Percentiles rank a stretch among this genome's conserved stretches.
phyloP scores from a whole-genome alignment of 2,888 invertebrate genomes.

The Aplocera efformata region DNA sequence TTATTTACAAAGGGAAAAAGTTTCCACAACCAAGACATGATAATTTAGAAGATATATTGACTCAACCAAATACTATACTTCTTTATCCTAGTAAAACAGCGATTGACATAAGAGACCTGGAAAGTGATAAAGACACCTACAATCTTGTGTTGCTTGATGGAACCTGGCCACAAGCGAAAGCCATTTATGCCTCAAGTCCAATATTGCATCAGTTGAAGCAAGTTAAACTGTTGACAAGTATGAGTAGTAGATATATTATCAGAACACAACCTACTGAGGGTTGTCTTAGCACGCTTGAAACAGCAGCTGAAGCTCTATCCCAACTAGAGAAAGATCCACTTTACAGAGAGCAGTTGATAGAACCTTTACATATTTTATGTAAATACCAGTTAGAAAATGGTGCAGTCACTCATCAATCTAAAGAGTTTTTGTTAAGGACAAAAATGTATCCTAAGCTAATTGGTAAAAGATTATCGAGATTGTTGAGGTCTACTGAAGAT shows the following conservation, averaged over 20 bases:
- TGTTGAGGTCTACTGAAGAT: slow-evolving; percentile 60
- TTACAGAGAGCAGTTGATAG: slow-evolving; percentile 84
- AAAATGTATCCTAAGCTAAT: slow-evolving; percentile 89
- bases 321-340: slow-evolving; percentile 86
- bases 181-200: slow-evolving; percentile 91
- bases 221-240: slow-evolving; percentile 87
- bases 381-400: slow-evolving; percentile 94
- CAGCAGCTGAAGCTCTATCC: slow-evolving; percentile 89
- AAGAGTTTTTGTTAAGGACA: slow-evolving; percentile 91
- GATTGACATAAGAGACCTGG: slow-evolving; percentile 81
- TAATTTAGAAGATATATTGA: slow-evolving; percentile 84
- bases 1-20: slow-evolving; percentile 89
- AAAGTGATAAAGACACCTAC: slow-evolving; percentile 76
- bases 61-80: slow-evolving; percentile 84
- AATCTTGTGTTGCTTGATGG: slow-evolving; percentile 94
- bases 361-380: slow-evolving; percentile 91
- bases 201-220: slow-evolving; percentile 87
- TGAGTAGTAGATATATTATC: slow-evolving; percentile 92
- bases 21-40: slow-evolving; percentile 87
- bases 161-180: slow-evolving; percentile 97
- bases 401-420: slow-evolving; percentile 95
- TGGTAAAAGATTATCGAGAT: slow-evolving; percentile 85
- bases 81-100: slow-evolving; percentile 90
- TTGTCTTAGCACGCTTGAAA: slow-evolving; percentile 94
- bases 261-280: slow-evolving; percentile 96